Evolutionary conservation across 2,797 vertebrate genomes (phyloP), one percentile per base, ranked within the genome.

Genomic region (Neosalanx taihuensis): DNA sequence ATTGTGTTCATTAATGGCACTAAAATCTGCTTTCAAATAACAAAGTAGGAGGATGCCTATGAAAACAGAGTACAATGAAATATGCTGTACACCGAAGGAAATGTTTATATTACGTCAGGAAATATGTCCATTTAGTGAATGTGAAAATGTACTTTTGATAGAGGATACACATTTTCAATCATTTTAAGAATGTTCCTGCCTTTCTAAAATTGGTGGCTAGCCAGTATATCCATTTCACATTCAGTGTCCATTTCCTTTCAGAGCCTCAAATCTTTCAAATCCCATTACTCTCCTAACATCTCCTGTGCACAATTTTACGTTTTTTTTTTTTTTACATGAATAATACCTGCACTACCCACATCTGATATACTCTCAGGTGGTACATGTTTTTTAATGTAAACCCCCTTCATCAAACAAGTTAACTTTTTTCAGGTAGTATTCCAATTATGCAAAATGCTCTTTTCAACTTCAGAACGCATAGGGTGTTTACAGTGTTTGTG

Each of bases 111-210:
- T 76, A 77, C 74, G 80, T 67, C 81, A 76, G 80, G 80, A 87
- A 87, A 84, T 73, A 90, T 87, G 83, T 82, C 81, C 80, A 85
- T 85, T 89, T 83, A 81, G 83, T 72, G 83, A 85, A 89, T 81
- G 86, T 86, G 85, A 65, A 79, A 80, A 72, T 85, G 83, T 71
- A 81, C 85, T 81, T 81, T 83, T 81, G 78, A 84, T 79, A 80
- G 80, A 80, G 83, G 70, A 77, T 87, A 76, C 81, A 77, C 79
- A 78, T 74, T 78, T 85, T 84, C 83, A 79, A 83, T 85, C 80
- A 76, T 70, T 85, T 85, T 86, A 68, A 70, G 76, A 81, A 78
- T 66, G 78, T 78, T 76, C 75, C 75, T 75, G 79, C 74, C 71
- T 82, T 76, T 76, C 82, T 78, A n/a, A 56, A 56, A n/a, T 56